These are phyloP conservation scores for Pterostichus niger DNA, from an alignment of 2,888 invertebrate species.

Conservation along the genomic window DNA sequence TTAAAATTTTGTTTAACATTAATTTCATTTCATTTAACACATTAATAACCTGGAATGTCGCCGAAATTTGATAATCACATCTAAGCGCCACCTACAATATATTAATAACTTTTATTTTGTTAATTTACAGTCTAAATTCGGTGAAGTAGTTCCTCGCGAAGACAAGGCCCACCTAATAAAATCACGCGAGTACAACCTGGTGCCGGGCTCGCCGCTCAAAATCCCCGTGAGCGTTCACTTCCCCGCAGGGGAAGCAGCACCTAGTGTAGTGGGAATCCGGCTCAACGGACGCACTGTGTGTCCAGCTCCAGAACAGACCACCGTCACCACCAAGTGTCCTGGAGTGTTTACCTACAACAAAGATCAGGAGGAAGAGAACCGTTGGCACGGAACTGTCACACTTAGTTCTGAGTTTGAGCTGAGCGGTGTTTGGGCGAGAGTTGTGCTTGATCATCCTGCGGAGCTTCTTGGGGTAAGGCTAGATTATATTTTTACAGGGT, in stretches of 20 bases:
- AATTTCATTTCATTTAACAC: no score
- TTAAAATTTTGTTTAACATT: no score
- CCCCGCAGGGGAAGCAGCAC: slow-evolving; percentile 76
- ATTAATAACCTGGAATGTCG: no score
- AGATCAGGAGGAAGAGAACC: slow-evolving; percentile 77
- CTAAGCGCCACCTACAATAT: no score
- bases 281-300: slow-evolving; percentile 80
- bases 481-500: no score
- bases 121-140: slow-evolving; percentile 78
- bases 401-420: slow-evolving; percentile 80
- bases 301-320: slow-evolving; percentile 76
- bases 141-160: slow-evolving; percentile 78
- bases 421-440: slow-evolving; percentile 81
- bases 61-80: no score
- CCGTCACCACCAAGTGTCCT: slow-evolving; percentile 67
- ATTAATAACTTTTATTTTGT: no score
- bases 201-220: slow-evolving; percentile 78
- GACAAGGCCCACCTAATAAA: slow-evolving; percentile 80
- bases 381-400: slow-evolving; percentile 82
- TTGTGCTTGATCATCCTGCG: slow-evolving; percentile 81
- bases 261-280: slow-evolving; percentile 77
- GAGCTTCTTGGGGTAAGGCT: slow-evolving; percentile 81
- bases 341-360: slow-evolving; percentile 72
- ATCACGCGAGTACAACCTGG: slow-evolving; percentile 78
- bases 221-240: slow-evolving; percentile 80